Percentiles rank a stretch among this genome's conserved stretches.
Evolutionary conservation across 2,797 vertebrate species (phyloP).

Genomic region (Myoxocephalus aenaeus): DNA sequence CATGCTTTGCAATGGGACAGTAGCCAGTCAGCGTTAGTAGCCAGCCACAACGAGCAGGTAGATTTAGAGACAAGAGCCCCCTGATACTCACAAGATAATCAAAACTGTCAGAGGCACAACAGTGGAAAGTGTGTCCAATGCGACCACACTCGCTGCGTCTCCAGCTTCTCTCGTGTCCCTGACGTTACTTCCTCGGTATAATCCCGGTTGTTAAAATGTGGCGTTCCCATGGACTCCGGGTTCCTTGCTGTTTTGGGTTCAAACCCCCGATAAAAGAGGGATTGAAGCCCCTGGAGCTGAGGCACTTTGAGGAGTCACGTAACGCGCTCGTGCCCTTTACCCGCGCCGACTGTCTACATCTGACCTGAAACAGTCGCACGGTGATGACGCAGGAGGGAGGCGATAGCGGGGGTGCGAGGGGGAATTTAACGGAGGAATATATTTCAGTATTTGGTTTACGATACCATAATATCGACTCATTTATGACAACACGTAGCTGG

Average conservation of each 20-base stretch:
- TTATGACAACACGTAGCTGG: neutral
- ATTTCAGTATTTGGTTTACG: neutral
- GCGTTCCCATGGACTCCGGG: neutral
- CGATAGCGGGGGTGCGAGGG: neutral
- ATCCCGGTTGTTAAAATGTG: neutral
- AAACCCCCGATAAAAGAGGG: accelerated
- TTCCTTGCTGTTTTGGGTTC: neutral
- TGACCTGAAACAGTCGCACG: constrained; percentile 52
- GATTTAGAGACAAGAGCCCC: neutral
- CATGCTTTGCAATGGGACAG: neutral
- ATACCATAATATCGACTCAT: neutral
- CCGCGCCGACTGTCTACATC: constrained; percentile 2
- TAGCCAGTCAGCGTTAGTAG: no score
- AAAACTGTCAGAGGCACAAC: neutral
- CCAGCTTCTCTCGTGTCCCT: neutral
- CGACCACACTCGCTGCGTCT: constrained; percentile 13
- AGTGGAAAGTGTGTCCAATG: neutral
- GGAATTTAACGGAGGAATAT: neutral
- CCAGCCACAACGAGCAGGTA: neutral
- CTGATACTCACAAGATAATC: constrained; percentile 53
- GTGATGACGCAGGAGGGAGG: constrained; percentile 47
- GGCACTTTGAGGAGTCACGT: neutral
- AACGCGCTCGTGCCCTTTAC: constrained; percentile 57
- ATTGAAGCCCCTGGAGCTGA: neutral
- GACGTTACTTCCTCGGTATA: neutral